Base-by-base conservation (phyloP, 2,797 vertebrate genomes). In the Sebastes goodei region DNA sequence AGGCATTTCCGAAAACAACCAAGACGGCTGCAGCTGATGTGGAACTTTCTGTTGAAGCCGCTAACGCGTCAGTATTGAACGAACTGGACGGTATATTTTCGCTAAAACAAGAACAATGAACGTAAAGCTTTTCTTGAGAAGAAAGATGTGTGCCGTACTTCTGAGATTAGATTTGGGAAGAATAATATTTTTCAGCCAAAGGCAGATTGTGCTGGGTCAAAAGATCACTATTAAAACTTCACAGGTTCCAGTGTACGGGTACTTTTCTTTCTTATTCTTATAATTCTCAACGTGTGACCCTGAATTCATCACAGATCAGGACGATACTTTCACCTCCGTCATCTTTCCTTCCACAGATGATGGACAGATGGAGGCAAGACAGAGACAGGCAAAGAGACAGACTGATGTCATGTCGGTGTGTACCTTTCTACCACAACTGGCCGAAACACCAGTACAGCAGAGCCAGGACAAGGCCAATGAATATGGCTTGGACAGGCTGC, bases 371-470 rank as follows among this genome's bases (percentile, higher is more conserved):
- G 74, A 82, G 5, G 53, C 71, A 62, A 66, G 62, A 32, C 14
- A 33, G 25, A 75, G 64, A 76, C 61, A 74, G 65, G 83, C 5
- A 80, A 64, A 77, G 27, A 82, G 64, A 72, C 56, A 76, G 74
- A 86, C 81, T 75, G 82, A 87, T 84, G 92, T 87, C 82, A 88
- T 89, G 90, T 91, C 78, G 86, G 85, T 84, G 91, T 92, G 97
- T 99, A 99, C 98, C 98, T 99, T 98, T 98, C 98, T 99, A 99
- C 98, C 98, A 99, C 97, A 99, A 98, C 96, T 98, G 97, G 97
- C 97, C 96, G 97, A 97, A 98, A 98, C 97, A 99, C 98, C 98
- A 99, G 97, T 98, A 99, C 97, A 99, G 97, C 98, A 99, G 97
- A 98, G 97, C 98, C 98, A 99, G 97, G 97, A 98, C 96, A 97